phyloP scores from a whole-genome alignment of 2,113 vertebrate species.

The Nothoprocta pentlandii region DNA sequence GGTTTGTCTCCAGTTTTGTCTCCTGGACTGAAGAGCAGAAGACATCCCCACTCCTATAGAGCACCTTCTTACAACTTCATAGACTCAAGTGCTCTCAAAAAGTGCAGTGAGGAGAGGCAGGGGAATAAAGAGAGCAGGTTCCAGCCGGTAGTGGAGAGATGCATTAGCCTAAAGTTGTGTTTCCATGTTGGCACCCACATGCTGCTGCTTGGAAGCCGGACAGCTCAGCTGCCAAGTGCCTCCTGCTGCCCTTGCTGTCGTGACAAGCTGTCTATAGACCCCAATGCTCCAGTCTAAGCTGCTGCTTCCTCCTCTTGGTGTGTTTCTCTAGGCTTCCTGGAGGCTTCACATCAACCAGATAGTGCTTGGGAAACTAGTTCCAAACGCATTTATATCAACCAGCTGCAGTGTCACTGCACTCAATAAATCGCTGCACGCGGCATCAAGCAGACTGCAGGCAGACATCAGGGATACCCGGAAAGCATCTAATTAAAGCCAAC shows the following conservation, averaged over 20 bases:
- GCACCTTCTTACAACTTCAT: neutral
- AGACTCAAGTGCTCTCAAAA: neutral
- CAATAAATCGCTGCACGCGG: neutral
- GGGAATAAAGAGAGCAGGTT: neutral
- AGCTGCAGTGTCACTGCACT: neutral
- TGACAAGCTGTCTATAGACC: neutral
- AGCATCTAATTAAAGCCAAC: constrained; percentile 49
- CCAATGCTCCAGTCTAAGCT: constrained; percentile 17
- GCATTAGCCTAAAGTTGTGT: neutral
- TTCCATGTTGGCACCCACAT: neutral
- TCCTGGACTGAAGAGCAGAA: neutral
- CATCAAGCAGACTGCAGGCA: neutral
- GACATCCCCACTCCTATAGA: neutral
- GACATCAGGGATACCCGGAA: constrained; percentile 35
- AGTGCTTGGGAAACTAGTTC: neutral
- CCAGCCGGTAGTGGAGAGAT: neutral
- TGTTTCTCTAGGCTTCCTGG: neutral
- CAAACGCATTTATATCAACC: neutral
- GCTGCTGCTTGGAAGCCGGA: neutral
- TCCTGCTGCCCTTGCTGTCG: neutral
- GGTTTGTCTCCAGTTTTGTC: neutral
- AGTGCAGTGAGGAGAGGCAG: neutral
- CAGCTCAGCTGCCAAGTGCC: neutral
- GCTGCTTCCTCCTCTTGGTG: constrained; percentile 8
- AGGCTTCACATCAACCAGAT: neutral